A percentile compares a stretch with the other conserved stretches of the same genome.
These are phyloP conservation scores for Mormyrus proboscirostris DNA, from an alignment of 2,797 vertebrate genomes.

Conservation along the genomic window DNA sequence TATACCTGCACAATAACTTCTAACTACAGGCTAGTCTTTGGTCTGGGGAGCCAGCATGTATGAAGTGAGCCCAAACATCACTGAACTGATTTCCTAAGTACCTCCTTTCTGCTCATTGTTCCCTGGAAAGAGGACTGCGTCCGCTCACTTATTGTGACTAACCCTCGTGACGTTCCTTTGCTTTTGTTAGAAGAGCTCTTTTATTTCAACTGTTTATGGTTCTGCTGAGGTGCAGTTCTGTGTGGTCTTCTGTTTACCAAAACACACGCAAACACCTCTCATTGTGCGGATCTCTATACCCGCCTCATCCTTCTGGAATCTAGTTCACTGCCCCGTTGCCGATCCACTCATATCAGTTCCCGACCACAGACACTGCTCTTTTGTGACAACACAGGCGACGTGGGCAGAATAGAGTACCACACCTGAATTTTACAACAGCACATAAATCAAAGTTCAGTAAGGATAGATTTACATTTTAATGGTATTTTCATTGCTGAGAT, in stretches of 20 bases:
- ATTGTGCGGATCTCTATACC: slow-evolving; percentile 42
- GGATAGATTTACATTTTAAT: slow-evolving; percentile 2
- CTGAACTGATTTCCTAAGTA: slow-evolving; percentile 47
- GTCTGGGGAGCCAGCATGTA: slow-evolving; percentile 26
- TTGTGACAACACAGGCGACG: neutral
- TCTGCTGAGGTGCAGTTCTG: slow-evolving; percentile 53
- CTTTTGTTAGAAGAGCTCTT: slow-evolving; percentile 53
- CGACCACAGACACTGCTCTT: neutral
- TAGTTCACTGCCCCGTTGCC: neutral
- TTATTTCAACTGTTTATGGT: slow-evolving; percentile 59
- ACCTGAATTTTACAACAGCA: neutral
- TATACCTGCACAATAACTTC: neutral
- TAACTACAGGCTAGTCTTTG: neutral
- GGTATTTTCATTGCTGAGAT: neutral
- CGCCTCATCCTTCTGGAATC: neutral
- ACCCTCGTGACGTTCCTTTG: slow-evolving; percentile 38
- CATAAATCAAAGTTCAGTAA: neutral
- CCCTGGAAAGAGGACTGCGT: neutral
- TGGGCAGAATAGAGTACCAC: neutral
- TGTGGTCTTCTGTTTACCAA: slow-evolving; percentile 59
- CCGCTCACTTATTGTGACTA: neutral
- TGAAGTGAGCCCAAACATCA: slow-evolving; percentile 46
- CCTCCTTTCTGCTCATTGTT: slow-evolving; percentile 26
- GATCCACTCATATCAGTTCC: neutral
- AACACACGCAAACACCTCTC: slow-evolving; percentile 40